A percentile compares a stretch with the other conserved stretches of the same genome.
phyloP scores from a whole-genome alignment of 2,113 vertebrate genomes.

The Heliornis fulica region DNA sequence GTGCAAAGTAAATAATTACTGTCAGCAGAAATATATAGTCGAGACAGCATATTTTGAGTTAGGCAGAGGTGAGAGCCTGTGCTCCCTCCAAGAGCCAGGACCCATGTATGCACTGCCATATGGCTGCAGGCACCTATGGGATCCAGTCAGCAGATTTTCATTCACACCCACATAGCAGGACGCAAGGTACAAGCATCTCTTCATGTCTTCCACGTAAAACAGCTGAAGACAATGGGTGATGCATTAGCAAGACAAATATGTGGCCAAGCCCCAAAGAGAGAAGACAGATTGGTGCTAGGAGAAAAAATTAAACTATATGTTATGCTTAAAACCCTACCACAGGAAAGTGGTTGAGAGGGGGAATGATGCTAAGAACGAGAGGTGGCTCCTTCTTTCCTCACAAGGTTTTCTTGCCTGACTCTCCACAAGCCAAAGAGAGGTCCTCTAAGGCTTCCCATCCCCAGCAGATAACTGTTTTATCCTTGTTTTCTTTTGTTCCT shows the following conservation, averaged over 20 bases:
- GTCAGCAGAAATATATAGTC: constrained; percentile 18
- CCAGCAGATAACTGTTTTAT: not conserved
- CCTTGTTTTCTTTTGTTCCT: constrained; percentile 38
- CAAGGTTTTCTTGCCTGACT: not conserved
- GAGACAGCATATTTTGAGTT: constrained; percentile 1
- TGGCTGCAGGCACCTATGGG: constrained; percentile 9
- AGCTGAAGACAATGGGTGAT: not conserved
- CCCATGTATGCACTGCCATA: not conserved
- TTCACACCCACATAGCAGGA: not conserved
- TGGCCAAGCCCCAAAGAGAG: not conserved
- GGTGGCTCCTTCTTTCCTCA: not conserved
- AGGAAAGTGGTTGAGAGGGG: not conserved
- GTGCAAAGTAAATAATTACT: constrained; percentile 59
- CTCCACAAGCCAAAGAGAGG: not conserved
- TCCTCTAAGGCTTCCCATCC: not conserved
- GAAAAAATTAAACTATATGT: not conserved
- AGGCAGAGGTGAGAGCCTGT: not conserved
- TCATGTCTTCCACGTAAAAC: constrained; percentile 5
- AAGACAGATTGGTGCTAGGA: not conserved
- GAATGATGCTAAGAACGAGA: not conserved
- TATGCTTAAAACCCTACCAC: not conserved
- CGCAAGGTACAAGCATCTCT: not conserved
- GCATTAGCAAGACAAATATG: not conserved
- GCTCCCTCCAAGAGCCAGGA: not conserved
- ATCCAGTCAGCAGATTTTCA: constrained; percentile 22